A percentile compares a stretch with the other conserved stretches of the same genome.
Conservation (phyloP, 2,888 invertebrate genomes). For the Subacronicta megacephala region DNA sequence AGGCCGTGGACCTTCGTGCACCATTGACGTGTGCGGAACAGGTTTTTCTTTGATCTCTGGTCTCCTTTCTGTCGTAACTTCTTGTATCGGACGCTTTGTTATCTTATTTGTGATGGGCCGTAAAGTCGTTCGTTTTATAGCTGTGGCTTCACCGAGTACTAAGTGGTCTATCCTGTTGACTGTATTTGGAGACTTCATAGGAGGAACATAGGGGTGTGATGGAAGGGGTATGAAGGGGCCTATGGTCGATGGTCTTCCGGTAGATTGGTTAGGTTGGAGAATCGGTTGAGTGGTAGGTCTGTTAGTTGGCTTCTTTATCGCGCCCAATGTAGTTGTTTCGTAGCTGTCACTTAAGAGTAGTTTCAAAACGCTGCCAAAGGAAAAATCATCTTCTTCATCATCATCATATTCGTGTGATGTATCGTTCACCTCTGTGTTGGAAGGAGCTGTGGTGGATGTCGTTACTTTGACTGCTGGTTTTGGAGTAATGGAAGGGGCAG, state of each 20-base stretch:
- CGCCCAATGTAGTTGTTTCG: conserved; percentile 69
- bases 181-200: conserved; percentile 67
- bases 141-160: conserved; percentile 82
- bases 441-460: conserved; percentile 47
- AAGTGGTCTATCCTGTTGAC: conserved; percentile 83
- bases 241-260: conserved; percentile 52
- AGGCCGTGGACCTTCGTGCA: conserved; percentile 59
- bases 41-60: conserved; percentile 55
- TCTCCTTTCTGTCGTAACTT: conserved; percentile 43
- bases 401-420: conserved; percentile 77
- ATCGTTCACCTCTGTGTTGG: conserved; percentile 63
- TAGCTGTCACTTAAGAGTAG: conserved; percentile 88
- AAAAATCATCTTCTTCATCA: conserved; percentile 85
- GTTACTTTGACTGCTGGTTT: conserved; percentile 29
- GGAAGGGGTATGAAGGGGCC: conserved; percentile 74
- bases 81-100: conserved; percentile 44
- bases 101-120: conserved; percentile 62
- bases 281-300: conserved; percentile 44
- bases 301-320: conserved; percentile 34
- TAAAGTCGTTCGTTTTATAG: conserved; percentile 72
- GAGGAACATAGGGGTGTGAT: conserved; percentile 64
- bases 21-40: conserved; percentile 50
- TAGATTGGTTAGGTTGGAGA: conserved; percentile 30
- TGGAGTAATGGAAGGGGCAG: conserved; percentile 41
- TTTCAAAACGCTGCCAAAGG: conserved; percentile 91